Percentiles rank a stretch among this genome's conserved stretches.
Evolutionary conservation across 2,888 invertebrate species (phyloP).

Genomic region (Scelioninae gen. 1): DNA sequence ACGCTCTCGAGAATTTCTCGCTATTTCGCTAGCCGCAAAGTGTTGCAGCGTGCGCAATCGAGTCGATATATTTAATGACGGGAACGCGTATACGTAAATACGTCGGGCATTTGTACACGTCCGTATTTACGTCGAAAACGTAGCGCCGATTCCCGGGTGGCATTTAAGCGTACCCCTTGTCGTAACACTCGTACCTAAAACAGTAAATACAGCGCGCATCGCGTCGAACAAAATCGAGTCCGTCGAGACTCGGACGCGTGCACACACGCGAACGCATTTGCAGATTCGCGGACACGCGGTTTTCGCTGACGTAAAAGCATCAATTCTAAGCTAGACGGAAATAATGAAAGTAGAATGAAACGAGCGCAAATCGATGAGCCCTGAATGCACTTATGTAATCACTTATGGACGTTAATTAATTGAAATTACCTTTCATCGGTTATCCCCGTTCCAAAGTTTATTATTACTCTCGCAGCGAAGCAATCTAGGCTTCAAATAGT

Average conservation of each 20-base stretch:
- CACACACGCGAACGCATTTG: conserved; percentile 64
- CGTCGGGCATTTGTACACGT: conserved; percentile 53
- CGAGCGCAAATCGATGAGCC: conserved; percentile 62
- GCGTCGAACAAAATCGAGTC: conserved; percentile 73
- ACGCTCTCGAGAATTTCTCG: conserved; percentile 51
- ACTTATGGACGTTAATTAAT: conserved; percentile 59
- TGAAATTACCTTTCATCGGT: conserved; percentile 61
- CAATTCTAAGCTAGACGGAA: conserved; percentile 67
- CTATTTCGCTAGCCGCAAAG: conserved; percentile 74
- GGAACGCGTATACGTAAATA: conserved; percentile 53
- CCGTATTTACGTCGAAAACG: conserved; percentile 44
- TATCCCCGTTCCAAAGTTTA: conserved; percentile 30
- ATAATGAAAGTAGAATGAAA: conserved; percentile 66
- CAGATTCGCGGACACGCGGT: conserved; percentile 68
- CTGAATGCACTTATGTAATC: conserved; percentile 67
- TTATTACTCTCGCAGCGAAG: no score
- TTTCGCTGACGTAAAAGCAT: conserved; percentile 64
- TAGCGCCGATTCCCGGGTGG: conserved; percentile 69
- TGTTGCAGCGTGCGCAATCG: conserved; percentile 73
- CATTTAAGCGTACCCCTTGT: conserved; percentile 66
- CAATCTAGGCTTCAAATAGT: no score
- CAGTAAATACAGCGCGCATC: conserved; percentile 75
- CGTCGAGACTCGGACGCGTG: conserved; percentile 72
- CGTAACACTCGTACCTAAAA: conserved; percentile 74
- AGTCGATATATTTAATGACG: conserved; percentile 59